Evolutionary conservation across 2,113 vertebrate genomes (phyloP), one percentile per base, ranked within the genome.

Genomic region (Cephalopholis sonnerati): DNA sequence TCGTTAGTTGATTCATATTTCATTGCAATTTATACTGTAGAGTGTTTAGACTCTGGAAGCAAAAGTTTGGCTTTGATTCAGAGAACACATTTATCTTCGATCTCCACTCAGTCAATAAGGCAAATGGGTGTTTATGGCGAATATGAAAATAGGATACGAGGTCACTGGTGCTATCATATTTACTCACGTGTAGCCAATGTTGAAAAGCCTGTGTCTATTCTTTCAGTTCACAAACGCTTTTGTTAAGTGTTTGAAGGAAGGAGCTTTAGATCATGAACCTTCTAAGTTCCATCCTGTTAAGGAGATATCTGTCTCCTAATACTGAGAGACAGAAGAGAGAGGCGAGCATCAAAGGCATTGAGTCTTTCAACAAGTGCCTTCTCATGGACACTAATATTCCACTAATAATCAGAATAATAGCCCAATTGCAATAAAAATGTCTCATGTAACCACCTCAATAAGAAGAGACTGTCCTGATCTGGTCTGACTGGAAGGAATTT

Each of bases 31-130:
- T 58, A 71, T 63, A 77, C 80, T 24, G 57, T 16, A 16, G 7
- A 58, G 48, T 9, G 13, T 32, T 63, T 53, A 4, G 41, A 48
- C 51, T 65, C 32, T 39, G 46, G 27, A 7, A 76, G 20, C 24
- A 25, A 67, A 50, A 7, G 10, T 24, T 62, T 86, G 83, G 87
- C 89, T 53, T 67, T 69, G 77, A 59, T 55, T 86, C 55, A 82
- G 58, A 61, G 55, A 66, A 67, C 63, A 71, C 51, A 89, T 84
- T 89, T 20, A 8, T 57, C 61, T 73, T 78, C 10, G 9, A 77
- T 53, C 72, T 82, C 36, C 11, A 32, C 64, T 75, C 51, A 1
- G 29, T 86, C 78, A 7, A 69, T 57, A 81, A 66, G 58, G 4
- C 64, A 83, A 81, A 76, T 63, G 48, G 48, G 48, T 79, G 73